Percentiles rank a stretch among this genome's conserved stretches.
These are phyloP conservation scores for Amazona ochrocephala DNA, from an alignment of 2,797 vertebrate species.

Conservation along the genomic window DNA sequence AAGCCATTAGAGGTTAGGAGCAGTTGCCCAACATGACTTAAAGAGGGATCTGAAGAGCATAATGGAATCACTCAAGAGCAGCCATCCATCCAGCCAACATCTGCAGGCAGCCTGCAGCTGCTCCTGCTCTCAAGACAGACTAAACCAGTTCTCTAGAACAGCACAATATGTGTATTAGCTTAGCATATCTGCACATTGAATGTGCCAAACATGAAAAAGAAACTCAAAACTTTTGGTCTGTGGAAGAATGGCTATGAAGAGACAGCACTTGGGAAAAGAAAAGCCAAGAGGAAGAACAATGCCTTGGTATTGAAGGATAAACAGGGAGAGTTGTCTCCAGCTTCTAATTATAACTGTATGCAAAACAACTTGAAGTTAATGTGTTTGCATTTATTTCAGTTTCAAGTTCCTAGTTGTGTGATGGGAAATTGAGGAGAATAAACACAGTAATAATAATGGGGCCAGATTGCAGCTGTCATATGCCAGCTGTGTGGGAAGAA, in stretches of 20 bases:
- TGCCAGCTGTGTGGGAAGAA: not conserved
- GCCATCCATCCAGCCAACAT: not conserved
- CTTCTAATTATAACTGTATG: not conserved
- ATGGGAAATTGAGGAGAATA: not conserved
- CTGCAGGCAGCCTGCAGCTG: constrained; percentile 10
- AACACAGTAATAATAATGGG: not conserved
- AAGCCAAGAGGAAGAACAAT: not conserved
- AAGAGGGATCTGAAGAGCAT: constrained; percentile 1
- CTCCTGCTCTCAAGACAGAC: not conserved
- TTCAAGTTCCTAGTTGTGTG: not conserved
- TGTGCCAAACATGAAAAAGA: not conserved
- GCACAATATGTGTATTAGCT: not conserved
- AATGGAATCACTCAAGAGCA: constrained; percentile 29
- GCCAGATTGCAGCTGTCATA: not conserved
- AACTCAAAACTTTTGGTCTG: not conserved
- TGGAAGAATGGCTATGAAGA: not conserved
- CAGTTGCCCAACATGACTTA: not conserved
- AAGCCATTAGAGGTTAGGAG: constrained; percentile 19
- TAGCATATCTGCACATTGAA: not conserved
- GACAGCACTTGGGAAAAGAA: not conserved
- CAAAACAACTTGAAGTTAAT: not conserved
- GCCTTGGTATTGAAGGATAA: fast-evolving
- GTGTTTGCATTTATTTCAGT: not conserved
- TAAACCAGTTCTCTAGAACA: not conserved
- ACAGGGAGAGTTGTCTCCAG: not conserved